Conservation (phyloP, 2,113 vertebrate genomes). For the Cichladusa arquata region DNA sequence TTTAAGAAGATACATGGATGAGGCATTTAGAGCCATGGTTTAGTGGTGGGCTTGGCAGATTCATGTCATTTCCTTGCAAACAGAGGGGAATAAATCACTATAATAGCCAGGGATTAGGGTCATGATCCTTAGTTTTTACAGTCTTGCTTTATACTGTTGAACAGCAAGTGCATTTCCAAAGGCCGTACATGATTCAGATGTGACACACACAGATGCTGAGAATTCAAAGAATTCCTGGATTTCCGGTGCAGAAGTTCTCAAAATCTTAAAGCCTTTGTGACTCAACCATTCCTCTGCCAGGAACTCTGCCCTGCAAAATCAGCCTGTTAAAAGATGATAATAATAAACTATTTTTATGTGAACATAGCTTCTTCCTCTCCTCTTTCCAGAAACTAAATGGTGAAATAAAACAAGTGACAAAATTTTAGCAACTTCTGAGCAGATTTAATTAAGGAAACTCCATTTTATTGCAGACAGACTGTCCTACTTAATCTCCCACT, state of each 20-base stretch:
- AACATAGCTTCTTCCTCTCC: background rate
- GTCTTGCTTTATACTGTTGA: background rate
- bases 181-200: fast-evolving
- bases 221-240: background rate
- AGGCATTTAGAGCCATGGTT: background rate
- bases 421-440: background rate
- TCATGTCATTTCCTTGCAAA: background rate
- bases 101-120: background rate
- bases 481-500: conserved; percentile 25
- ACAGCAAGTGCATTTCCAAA: background rate
- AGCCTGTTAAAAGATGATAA: background rate
- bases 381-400: background rate
- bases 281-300: background rate
- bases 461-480: conserved; percentile 14
- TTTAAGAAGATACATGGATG: background rate
- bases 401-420: background rate
- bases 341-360: background rate
- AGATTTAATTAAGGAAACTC: conserved; percentile 42
- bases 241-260: background rate
- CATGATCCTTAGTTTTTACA: background rate
- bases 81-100: background rate
- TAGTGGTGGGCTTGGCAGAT: background rate
- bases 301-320: background rate
- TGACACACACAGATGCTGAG: background rate
- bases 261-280: background rate